Percentiles rank a stretch among this genome's conserved stretches.
phyloP scores from a whole-genome alignment of 1,140 invertebrate species.

The Homalodisca vitripennis region DNA sequence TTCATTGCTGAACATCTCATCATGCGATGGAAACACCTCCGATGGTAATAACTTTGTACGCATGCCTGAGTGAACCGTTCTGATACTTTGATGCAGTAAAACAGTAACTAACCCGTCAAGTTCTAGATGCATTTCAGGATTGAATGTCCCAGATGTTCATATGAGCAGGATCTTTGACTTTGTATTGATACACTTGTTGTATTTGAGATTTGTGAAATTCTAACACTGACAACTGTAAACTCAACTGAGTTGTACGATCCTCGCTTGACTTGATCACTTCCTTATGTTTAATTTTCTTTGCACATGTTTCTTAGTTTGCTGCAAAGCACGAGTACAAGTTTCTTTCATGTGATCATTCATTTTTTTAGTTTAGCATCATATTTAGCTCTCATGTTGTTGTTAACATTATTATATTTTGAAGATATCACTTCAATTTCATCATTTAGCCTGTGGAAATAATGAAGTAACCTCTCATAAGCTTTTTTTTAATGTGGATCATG shows the following conservation, averaged over 20 bases:
- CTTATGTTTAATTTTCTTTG: background rate
- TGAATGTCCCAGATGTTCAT: too few relatives aligned
- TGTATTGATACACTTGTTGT: too few relatives aligned
- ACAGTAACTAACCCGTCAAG: constrained; percentile 1
- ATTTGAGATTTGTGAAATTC: constrained; percentile 1
- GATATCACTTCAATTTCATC: background rate
- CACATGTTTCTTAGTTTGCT: background rate
- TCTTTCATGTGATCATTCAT: background rate
- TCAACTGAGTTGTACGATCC: constrained; percentile 34
- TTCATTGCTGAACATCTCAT: constrained; percentile 50
- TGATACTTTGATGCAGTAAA: constrained; percentile 26
- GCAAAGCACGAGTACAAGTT: background rate
- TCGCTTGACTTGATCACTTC: constrained; percentile 31
- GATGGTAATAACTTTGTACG: constrained; percentile 42
- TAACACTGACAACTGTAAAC: constrained; percentile 32
- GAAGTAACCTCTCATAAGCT: background rate
- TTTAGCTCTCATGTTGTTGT: background rate
- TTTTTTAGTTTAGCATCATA: background rate
- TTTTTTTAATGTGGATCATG: background rate
- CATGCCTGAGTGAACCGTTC: constrained; percentile 38
- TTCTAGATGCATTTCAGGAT: background rate
- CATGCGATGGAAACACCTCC: constrained; percentile 48
- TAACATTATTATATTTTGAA: background rate
- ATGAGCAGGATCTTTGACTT: too few relatives aligned
- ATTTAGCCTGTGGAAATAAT: background rate